phyloP scores from a whole-genome alignment of 2,797 vertebrate species.

The Mormyrops attenuatus region DNA sequence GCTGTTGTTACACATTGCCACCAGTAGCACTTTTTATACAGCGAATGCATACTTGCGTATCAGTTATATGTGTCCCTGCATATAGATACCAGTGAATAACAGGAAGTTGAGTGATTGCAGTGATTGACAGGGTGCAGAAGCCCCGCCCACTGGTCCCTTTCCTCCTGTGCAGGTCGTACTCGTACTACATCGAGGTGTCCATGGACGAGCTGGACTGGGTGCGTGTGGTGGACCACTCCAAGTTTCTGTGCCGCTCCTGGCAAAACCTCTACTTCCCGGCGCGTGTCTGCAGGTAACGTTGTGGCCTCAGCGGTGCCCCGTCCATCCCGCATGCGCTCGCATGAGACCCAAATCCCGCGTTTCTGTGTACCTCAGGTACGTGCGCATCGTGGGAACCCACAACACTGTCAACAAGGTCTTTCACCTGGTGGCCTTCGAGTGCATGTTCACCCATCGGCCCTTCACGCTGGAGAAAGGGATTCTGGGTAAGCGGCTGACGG shows the following conservation, averaged over 20 bases:
- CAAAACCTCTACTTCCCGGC: constrained; percentile 91
- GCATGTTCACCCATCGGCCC: constrained; percentile 85
- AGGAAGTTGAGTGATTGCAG: neutral
- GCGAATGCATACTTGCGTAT: neutral
- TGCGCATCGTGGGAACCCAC: constrained; percentile 93
- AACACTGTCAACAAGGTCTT: constrained; percentile 99
- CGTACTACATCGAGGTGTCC: constrained; percentile 95
- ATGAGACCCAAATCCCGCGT: neutral
- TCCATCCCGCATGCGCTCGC: neutral
- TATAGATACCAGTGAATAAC: neutral
- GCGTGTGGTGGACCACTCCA: constrained; percentile 88
- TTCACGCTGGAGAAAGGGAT: constrained; percentile 86
- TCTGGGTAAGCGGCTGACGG: constrained; percentile 67
- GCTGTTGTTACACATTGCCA: neutral
- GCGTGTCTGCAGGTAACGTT: constrained; percentile 81
- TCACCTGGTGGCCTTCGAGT: constrained; percentile 97
- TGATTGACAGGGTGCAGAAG: neutral
- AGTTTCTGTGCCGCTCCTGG: constrained; percentile 92
- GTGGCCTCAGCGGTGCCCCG: neutral
- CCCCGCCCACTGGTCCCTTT: neutral
- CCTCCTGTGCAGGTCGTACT: constrained; percentile 75
- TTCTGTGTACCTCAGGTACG: constrained; percentile 66
- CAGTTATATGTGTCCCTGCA: neutral
- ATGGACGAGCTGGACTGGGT: constrained; percentile 99
- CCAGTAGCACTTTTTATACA: neutral